Evolutionary conservation across 2,888 invertebrate species (phyloP), one percentile per base, ranked within the genome.

Genomic region (Rosalia funebris): DNA sequence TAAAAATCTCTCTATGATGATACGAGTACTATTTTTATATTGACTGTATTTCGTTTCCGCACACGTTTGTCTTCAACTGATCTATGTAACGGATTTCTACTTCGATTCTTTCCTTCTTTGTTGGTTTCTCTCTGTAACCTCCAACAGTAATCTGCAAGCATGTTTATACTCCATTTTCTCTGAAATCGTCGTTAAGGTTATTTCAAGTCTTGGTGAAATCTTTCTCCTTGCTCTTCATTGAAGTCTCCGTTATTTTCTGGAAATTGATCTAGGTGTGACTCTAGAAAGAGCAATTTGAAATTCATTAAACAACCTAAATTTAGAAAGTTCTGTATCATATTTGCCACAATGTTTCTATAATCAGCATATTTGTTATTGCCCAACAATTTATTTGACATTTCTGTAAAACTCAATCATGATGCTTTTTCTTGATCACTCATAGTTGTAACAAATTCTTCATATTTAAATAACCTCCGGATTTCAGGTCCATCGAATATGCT

Each of bases 151-250:
- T 25, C 25, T 5, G 25, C 25, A 25, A 37, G 12, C 37, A 37
- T 37, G 12, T 37, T 37, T 2, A 37, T 7, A 2, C 14, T 12
- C 37, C 5, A 37, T 37, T 12, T 11, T 37, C 25, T 7, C 25
- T 25, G 25, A 25, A 25, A 25, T 25, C 25, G 25, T 7, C 4
- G 25, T 25, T 25, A 3, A 25, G 7, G 7, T 25, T 25, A 3
- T 7, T 25, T 25, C 3, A 25, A 7, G 7, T 25, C 25, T 25
- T 7, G 25, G 25, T 25, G 25, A 25, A 25, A 25, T 25, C 25
- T 25, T 37, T 37, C 37, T 12, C 37, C 37, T 12, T 37, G 37
- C 37, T 37, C 12, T 37, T 37, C 37, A 37, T 7, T 37, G 14
- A 37, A 37, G 37, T n/a, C 37, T 37, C 37, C 37, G 1, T 12